These are phyloP conservation scores for Rhynchophorus ferrugineus DNA, from an alignment of 1,140 invertebrate species.

Conservation along the genomic window DNA sequence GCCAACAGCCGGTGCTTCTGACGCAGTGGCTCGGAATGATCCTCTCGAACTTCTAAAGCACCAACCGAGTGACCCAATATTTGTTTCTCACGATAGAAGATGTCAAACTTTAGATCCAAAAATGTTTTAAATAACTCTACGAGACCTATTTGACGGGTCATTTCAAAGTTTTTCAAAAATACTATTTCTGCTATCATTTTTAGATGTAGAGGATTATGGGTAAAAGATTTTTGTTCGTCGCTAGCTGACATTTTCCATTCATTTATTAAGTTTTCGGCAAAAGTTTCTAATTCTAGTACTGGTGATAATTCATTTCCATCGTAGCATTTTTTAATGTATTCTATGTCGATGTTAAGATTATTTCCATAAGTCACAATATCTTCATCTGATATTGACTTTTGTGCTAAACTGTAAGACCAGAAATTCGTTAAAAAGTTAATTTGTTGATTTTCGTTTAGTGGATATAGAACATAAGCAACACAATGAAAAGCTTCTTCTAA, in stretches of 20 bases:
- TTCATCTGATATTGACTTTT: background rate
- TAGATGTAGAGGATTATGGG: background rate
- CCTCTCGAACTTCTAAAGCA: no score
- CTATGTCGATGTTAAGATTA: background rate
- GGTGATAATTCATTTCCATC: background rate
- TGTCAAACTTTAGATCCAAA: background rate
- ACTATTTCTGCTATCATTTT: slow-evolving; percentile 1
- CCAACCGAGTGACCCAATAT: background rate
- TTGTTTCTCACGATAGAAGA: background rate
- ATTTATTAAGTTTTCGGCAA: background rate
- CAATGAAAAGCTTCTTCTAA: background rate
- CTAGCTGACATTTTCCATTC: background rate
- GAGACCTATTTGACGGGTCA: background rate
- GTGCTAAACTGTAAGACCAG: background rate
- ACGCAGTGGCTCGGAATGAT: no score
- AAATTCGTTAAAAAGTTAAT: slow-evolving; percentile 1
- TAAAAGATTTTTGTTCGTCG: background rate
- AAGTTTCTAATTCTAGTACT: background rate
- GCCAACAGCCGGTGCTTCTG: no score
- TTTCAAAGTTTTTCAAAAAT: background rate
- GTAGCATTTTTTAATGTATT: background rate
- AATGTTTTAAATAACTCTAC: background rate
- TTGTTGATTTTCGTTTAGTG: background rate
- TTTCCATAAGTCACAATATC: background rate
- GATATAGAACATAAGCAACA: background rate